Evolutionary conservation across 2,797 vertebrate genomes (phyloP).

Genomic region (Pelodytes ibericus): DNA sequence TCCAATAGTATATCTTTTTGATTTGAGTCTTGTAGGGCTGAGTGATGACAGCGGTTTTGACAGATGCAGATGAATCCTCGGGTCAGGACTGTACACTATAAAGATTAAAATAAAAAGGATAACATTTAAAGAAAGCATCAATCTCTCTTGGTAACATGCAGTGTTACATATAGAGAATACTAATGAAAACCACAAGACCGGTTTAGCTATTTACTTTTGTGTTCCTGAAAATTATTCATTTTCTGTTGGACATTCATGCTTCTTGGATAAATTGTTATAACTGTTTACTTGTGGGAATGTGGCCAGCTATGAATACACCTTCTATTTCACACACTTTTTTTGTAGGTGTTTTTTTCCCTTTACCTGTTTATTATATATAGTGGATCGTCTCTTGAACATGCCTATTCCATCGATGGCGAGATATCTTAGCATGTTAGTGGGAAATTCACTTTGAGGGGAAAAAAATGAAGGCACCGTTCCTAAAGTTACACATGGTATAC

Average conservation of each 20-base stretch:
- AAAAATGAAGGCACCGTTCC: no score
- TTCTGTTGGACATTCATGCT: background rate
- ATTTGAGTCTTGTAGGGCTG: constrained; percentile 30
- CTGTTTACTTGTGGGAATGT: no score
- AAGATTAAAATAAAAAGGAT: constrained; percentile 50
- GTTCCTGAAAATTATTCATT: no score
- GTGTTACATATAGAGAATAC: constrained; percentile 16
- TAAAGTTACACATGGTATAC: no score
- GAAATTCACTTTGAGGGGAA: no score
- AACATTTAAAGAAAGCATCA: constrained; percentile 46
- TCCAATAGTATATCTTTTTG: background rate
- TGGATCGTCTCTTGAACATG: no score
- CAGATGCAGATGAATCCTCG: constrained; percentile 52
- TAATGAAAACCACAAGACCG: constrained; percentile 32
- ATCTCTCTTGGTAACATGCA: constrained; percentile 41
- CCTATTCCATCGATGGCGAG: no score
- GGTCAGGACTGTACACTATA: constrained; percentile 41
- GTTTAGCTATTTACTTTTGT: constrained; percentile 25
- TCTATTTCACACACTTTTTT: no score
- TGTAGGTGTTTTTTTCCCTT: no score
- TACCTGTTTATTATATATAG: no score
- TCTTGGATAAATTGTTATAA: background rate
- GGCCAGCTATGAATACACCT: no score
- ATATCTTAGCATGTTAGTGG: no score
- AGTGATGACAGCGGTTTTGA: constrained; percentile 43